A percentile compares a stretch with the other conserved stretches of the same genome.
phyloP scores from a whole-genome alignment of 1,140 invertebrate species.

The Neotoxoptera formosana region DNA sequence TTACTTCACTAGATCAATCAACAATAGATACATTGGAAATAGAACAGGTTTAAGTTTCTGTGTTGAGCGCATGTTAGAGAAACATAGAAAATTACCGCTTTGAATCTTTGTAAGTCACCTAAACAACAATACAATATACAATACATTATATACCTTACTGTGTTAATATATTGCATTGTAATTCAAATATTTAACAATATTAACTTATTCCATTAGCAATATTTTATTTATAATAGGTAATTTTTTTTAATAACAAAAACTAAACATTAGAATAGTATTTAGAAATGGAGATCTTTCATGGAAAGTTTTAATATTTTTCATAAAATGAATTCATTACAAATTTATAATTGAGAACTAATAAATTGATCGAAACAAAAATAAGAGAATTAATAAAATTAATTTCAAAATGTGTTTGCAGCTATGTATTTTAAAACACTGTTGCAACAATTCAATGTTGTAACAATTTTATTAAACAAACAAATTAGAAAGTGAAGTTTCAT shows the following conservation, averaged over 20 bases:
- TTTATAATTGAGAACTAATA: not conserved
- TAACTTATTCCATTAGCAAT: too few species aligned
- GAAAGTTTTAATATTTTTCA: not conserved
- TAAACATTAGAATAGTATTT: not conserved
- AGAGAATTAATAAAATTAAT: not conserved
- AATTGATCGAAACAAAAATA: not conserved
- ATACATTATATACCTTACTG: too few species aligned
- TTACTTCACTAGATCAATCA: not conserved
- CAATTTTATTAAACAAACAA: constrained; percentile 11
- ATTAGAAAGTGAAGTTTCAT: not conserved
- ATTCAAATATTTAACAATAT: not conserved
- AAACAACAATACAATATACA: not conserved
- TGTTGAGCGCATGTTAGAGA: not conserved
- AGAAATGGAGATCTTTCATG: not conserved
- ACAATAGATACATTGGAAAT: not conserved
- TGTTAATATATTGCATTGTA: not conserved
- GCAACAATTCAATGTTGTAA: not conserved
- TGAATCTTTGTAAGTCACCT: not conserved
- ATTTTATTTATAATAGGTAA: not conserved
- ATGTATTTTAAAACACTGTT: constrained; percentile 1
- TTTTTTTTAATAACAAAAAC: not conserved
- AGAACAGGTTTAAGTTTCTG: not conserved
- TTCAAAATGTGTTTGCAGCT: not conserved
- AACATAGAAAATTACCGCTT: not conserved
- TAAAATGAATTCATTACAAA: not conserved